phyloP scores from a whole-genome alignment of 2,113 vertebrate species.

The Mesocricetus auratus region DNA sequence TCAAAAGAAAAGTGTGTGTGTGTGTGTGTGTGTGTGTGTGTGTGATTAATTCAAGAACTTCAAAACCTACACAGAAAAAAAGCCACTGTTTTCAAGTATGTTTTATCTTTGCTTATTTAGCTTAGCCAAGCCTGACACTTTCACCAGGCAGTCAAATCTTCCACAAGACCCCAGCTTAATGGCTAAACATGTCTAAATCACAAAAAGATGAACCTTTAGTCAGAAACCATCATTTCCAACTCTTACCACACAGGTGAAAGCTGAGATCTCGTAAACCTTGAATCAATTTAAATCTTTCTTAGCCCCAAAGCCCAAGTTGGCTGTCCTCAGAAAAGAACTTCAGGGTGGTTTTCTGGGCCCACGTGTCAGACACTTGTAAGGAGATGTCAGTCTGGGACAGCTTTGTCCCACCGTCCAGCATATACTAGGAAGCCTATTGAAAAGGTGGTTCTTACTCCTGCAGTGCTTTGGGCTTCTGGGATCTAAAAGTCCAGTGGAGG shows the following conservation, averaged over 20 bases:
- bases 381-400: no score
- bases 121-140: not conserved
- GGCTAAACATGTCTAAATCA: not conserved
- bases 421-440: not conserved
- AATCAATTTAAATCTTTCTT: not conserved
- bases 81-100: not conserved
- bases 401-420: no score
- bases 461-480: not conserved
- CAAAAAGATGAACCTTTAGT: not conserved
- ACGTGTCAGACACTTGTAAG: no score
- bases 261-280: not conserved
- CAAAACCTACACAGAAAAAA: not conserved
- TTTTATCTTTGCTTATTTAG: not conserved
- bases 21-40: not conserved
- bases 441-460: not conserved
- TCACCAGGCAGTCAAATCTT: not conserved
- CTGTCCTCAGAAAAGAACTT: not conserved
- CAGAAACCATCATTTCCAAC: not conserved
- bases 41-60: not conserved
- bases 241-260: not conserved
- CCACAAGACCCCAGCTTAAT: not conserved
- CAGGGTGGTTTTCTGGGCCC: not conserved
- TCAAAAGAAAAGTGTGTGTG: not conserved
- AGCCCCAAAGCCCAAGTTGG: not conserved
- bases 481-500: no score